Evolutionary conservation across 2,797 vertebrate species (phyloP), one percentile per base, ranked within the genome.

Genomic region (Neopelma chrysocephalum): DNA sequence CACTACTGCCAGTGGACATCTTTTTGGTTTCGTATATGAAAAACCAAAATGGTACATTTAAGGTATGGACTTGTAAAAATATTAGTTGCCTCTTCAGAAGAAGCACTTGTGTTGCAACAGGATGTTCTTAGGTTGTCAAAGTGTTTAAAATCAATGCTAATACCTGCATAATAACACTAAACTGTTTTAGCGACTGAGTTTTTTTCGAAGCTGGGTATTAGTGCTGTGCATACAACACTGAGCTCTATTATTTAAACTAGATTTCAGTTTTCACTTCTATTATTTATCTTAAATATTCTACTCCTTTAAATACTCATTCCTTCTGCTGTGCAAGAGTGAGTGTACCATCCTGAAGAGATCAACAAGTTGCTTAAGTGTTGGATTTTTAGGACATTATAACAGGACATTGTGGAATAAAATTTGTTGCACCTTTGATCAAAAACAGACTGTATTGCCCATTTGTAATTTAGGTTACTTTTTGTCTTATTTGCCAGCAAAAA

Each of bases 11-110:
- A 7, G 99, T 99, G 97, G 99, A 99, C 94, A 99, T 99, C 97
- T 99, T 99, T 95, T 98, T 99, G 65, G 99, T 99, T 95, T 99
- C 99, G 1, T 99, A 99, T 92, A 99, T 99, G 99, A 99, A 99
- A 97, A 98, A 99, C 94, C 98, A 98, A 91, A 99, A 99, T 95
- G 99, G 99, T 40, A 99, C 99, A 73, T 99, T 99, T 97, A 99
- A 99, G 99, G 99, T 96, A 95, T 32, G 95, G 17, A 10, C 6
- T 76, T 21, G 0, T 4, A 32, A 32, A 56, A 65, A 2, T 3
- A 2, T 22, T 40, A 18, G 10, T 12, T 76, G 1, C 2, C 2
- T 42, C 6, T 65, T 78, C 12, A 21, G 4, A 43, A 21, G 22
- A 32, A 72, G 12, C 3, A 8, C 8, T 47, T 38, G 2, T 15